Base-by-base conservation (phyloP, 1,140 invertebrate species). In the Drosophila pandora region DNA sequence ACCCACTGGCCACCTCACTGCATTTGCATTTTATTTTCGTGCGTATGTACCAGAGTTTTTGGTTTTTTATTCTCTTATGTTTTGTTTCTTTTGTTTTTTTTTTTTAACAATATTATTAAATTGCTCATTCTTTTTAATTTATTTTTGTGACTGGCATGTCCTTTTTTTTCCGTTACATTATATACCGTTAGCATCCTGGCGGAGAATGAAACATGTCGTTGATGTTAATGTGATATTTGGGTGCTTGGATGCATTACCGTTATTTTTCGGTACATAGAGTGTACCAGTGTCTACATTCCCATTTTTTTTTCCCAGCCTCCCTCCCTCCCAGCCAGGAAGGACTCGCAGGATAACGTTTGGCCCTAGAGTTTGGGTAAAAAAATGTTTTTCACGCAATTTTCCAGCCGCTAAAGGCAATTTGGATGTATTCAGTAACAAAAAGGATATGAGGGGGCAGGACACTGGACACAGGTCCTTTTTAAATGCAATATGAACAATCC, bases 1-100 rank as follows among this genome's bases (percentile, higher is more conserved):
- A 30, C 23, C 21, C 0, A 23, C 21, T 48, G 5, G 8, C 37
- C 39, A 3, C 5, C 32, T n/a, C 22, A 50, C 61, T 60, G 79
- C 75, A 78, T 82, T 82, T 82, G 78, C 82, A 85, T 87, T 85
- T 85, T 85, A 85, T 85, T 85, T 85, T 87, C 61, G 65, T 85
- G 82, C 82, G 82, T 45, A 13, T 56, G 32, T 61, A 45, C 47
- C 57, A 57, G 79, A 81, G 61, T 77, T 82, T 84, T 73, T 81
- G 81, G 17, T 17, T 17, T 60, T 48, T 65, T 12, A 37, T 12
- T 37, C 0, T 10, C 8, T 76, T n/a, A n/a, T n/a, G n/a, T n/a
- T n/a, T n/a, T n/a, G n/a, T n/a, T n/a, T n/a, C n/a, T 74, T 60
- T 82, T 72, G 50, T 63, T 65, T 43, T 55, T 61, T 47, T 62